Base-by-base conservation (phyloP, 1,140 invertebrate genomes). In the Papilio dardanus region DNA sequence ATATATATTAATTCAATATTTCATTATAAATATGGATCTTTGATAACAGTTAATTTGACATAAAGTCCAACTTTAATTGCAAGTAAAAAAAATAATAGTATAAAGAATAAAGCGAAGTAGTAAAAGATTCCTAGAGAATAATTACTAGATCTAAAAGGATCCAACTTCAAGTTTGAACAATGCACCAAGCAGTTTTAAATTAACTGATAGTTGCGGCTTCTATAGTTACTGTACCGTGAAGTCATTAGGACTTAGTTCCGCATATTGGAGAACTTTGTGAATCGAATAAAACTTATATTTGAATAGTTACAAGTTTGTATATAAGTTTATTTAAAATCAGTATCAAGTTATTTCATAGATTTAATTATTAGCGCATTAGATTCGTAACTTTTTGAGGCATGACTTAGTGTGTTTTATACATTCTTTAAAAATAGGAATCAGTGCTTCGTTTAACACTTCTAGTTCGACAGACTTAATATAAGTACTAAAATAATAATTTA, bases 181-280 rank as follows among this genome's bases (percentile, higher is more conserved):
- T 40, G 67, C 37, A 69, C 35, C 37, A 40, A 69, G 67, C 35
- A 69, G 67, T 69, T 69, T 24, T 69, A 69, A 69, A 69, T 69
- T 69, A 69, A 69, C 67, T 69, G 67, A 69, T 69, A 69, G 67
- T 69, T 69, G 67, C 31, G 33, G 67, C 67, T 42, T 35, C 33
- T 35, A 69, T 69, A 69, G 37, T 69, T 69, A 69, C 67, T 69
- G 35, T 40, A 24, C 67, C 33, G 33, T 69, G 67, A 40, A 40
- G 67, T 40, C 67, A 69, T 69, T 69, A 69, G 14, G 67, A 40
- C 37, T 68, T 68, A 68, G 66, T 35, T 62, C 54, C 54, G 54
- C 24, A 12, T 62, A 58, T 58, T 58, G 24, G 24, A 21, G 54
- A 62, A 62, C 54, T 62, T 62, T 62, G 12, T 62, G 5, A 30